A percentile compares a stretch with the other conserved stretches of the same genome.
These are phyloP conservation scores for Melieria omissa DNA, from an alignment of 2,888 invertebrate genomes.

Conservation along the genomic window DNA sequence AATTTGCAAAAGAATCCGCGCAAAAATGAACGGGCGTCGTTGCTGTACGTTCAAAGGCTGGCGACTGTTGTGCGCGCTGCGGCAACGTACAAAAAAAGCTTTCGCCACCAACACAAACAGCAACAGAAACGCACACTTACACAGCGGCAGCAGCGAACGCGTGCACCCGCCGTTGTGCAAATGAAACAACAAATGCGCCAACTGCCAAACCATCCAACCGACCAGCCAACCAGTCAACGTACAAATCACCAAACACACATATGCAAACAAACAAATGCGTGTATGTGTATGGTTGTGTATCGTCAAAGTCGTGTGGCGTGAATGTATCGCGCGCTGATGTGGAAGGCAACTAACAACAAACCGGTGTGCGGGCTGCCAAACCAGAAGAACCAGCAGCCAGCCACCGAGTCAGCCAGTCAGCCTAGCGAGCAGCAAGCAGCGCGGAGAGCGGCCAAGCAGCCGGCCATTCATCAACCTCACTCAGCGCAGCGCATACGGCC, in stretches of 20 bases:
- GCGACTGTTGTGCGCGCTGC: conserved; percentile 62
- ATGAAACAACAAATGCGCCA: conserved; percentile 27
- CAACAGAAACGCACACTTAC: conserved; percentile 19
- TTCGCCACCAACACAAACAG: conserved; percentile 41
- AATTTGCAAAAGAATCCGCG: conserved; percentile 55
- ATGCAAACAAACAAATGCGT: conserved; percentile 15
- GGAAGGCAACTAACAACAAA: conserved; percentile 16
- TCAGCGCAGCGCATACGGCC: conserved; percentile 9
- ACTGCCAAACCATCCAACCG: not conserved
- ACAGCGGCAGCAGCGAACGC: not conserved
- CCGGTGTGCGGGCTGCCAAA: conserved; percentile 25
- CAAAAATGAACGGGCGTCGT: conserved; percentile 61
- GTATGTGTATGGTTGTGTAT: conserved; percentile 7
- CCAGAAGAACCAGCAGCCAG: conserved; percentile 37
- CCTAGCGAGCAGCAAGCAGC: no score
- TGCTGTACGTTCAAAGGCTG: conserved; percentile 65
- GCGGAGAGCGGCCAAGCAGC: not conserved
- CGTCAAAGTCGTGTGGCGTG: conserved; percentile 15
- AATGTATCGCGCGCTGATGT: conserved; percentile 16
- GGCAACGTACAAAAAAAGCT: conserved; percentile 62
- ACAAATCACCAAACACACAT: conserved; percentile 2
- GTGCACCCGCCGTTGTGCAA: conserved; percentile 22
- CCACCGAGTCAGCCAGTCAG: conserved; percentile 37
- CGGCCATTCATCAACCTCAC: not conserved
- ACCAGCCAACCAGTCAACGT: conserved; percentile 23